Evolutionary conservation across 2,888 invertebrate genomes (phyloP).

Genomic region (Cryptus armator): DNA sequence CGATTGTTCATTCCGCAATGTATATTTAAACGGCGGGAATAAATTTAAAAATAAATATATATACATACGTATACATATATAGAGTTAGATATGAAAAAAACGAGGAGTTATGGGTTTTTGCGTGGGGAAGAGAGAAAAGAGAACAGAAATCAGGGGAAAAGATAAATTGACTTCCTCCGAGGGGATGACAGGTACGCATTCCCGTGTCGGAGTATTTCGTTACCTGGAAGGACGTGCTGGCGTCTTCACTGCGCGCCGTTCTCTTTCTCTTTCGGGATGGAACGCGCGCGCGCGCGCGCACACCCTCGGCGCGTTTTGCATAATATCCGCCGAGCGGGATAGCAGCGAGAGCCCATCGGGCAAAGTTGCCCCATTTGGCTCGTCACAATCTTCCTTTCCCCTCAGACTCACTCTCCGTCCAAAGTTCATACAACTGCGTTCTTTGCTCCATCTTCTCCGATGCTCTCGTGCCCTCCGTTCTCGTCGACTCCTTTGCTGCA

Average conservation of each 20-base stretch:
- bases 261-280: slow-evolving; percentile 24
- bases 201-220: slow-evolving; percentile 66
- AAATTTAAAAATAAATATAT: neutral
- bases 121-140: slow-evolving; percentile 9
- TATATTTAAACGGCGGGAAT: slow-evolving; percentile 17
- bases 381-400: slow-evolving; percentile 51
- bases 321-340: slow-evolving; percentile 33
- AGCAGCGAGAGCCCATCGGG: slow-evolving; percentile 43
- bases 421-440: slow-evolving; percentile 9
- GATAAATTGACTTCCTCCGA: slow-evolving; percentile 66
- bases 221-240: slow-evolving; percentile 63
- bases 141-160: slow-evolving; percentile 55
- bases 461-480: neutral
- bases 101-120: neutral
- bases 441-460: slow-evolving; percentile 18
- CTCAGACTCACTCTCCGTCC: slow-evolving; percentile 15
- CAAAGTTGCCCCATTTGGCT: slow-evolving; percentile 62
- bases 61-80: too few species aligned
- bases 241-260: slow-evolving; percentile 41
- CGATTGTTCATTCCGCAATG: slow-evolving; percentile 47
- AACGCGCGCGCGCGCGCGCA: slow-evolving; percentile 11
- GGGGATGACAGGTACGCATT: slow-evolving; percentile 66
- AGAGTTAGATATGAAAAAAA: neutral
- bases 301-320: slow-evolving; percentile 56
- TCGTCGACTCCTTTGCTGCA: neutral